Evolutionary conservation across 2,113 vertebrate genomes (phyloP).

Genomic region (Agapornis roseicollis): DNA sequence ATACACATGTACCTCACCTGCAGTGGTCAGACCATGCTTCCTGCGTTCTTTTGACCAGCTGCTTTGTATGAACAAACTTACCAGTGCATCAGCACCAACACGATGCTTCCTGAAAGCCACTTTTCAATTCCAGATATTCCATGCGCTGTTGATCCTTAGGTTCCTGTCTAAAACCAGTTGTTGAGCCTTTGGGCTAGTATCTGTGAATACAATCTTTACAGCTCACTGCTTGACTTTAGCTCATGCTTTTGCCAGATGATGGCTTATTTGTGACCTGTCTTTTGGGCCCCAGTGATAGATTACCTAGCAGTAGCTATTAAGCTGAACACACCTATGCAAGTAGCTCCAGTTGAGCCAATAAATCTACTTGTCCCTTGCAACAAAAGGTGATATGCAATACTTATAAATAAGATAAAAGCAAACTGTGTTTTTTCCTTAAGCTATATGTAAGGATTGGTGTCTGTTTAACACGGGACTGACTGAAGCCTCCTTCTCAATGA

Average conservation of each 20-base stretch:
- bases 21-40: background rate
- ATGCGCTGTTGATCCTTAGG: background rate
- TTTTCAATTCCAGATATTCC: background rate
- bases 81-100: background rate
- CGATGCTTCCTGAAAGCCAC: background rate
- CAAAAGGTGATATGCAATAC: background rate
- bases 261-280: background rate
- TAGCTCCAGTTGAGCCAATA: background rate
- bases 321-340: background rate
- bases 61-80: background rate
- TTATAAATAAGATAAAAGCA: background rate
- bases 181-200: background rate
- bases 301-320: background rate
- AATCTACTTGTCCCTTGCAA: background rate
- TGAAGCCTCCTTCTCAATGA: background rate
- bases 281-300: background rate
- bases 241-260: background rate
- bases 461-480: background rate
- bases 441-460: background rate
- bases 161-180: background rate
- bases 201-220: background rate
- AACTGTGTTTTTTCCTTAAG: background rate
- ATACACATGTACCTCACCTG: rapidly evolving
- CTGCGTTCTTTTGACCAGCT: background rate
- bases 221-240: background rate